A percentile compares a stretch with the other conserved stretches of the same genome.
phyloP scores from a whole-genome alignment of 2,113 vertebrate species.

The Setophaga petechia region DNA sequence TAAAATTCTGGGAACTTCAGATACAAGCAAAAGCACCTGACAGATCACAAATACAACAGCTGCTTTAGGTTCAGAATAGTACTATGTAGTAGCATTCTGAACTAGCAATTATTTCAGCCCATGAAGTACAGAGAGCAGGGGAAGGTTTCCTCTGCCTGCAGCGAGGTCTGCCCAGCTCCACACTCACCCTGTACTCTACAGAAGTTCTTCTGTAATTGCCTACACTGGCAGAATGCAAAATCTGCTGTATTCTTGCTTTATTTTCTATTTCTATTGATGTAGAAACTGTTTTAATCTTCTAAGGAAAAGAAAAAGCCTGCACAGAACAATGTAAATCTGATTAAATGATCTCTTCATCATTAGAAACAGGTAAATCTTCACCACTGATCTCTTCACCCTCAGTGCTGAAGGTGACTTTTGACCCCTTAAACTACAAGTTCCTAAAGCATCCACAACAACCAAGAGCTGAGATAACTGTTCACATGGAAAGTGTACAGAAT shows the following conservation, averaged over 20 bases:
- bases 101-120: not conserved
- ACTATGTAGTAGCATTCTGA: not conserved
- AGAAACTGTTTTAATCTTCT: not conserved
- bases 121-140: not conserved
- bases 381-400: not conserved
- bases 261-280: not conserved
- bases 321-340: not conserved
- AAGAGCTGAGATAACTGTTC: not conserved
- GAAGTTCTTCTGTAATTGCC: not conserved
- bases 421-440: not conserved
- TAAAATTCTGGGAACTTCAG: slow-evolving; percentile 5
- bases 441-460: not conserved
- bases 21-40: slow-evolving; percentile 14
- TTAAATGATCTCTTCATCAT: not conserved
- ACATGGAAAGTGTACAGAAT: not conserved
- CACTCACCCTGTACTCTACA: not conserved
- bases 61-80: not conserved
- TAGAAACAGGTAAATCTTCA: not conserved
- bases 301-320: not conserved
- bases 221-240: not conserved
- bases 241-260: not conserved
- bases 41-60: not conserved
- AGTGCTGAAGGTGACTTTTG: not conserved
- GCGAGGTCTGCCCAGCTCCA: not conserved
- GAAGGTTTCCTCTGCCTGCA: not conserved